Base-by-base conservation (phyloP, 2,113 vertebrate genomes). In the Ameiurus melas region DNA sequence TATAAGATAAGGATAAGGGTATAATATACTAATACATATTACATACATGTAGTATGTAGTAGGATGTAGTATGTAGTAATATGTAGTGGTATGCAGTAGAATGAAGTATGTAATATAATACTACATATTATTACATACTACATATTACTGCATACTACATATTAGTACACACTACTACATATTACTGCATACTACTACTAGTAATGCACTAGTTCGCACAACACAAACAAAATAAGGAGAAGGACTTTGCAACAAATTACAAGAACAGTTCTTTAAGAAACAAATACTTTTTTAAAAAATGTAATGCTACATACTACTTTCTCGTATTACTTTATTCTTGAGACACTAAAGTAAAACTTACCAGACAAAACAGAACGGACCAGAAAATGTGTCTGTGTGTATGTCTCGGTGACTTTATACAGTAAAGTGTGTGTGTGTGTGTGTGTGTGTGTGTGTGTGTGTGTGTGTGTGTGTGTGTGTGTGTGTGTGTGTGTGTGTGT, bases 321-420 rank as follows among this genome's bases (percentile, higher is more conserved):
- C 9, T 51, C 47, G 10, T 51, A 51, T 10, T 25, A 75, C 17
- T 36, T 20, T 39, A 7, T 73, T 39, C 33, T 20, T 36, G 19
- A 62, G 25, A 64, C 17, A 68, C 0, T 77, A 36, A 85, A 36
- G 58, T 51, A 75, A 58, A 78, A 86, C 85, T 86, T 86, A 86
- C 71, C 73, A 78, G 30, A 4, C 30, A 25, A n/a, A 77, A 62
- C 25, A n/a, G 60, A 27, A 27, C 43, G 55, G 36, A 53, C 10
- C 19, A 57, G 51, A 25, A 33, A 20, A 27, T 66, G 1, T 68
- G 81, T 27, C 39, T 22, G 27, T 43, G 17, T 57, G 1, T 71
- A 64, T 22, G 43, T 25, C 30, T 53, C 13, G 27, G 22, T 17
- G 12, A 5, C 25, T 53, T n/a, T 51, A 78, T 7, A 53, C 75